Base-by-base conservation (phyloP, 1,140 invertebrate genomes). In the Zaprionus inermis region DNA sequence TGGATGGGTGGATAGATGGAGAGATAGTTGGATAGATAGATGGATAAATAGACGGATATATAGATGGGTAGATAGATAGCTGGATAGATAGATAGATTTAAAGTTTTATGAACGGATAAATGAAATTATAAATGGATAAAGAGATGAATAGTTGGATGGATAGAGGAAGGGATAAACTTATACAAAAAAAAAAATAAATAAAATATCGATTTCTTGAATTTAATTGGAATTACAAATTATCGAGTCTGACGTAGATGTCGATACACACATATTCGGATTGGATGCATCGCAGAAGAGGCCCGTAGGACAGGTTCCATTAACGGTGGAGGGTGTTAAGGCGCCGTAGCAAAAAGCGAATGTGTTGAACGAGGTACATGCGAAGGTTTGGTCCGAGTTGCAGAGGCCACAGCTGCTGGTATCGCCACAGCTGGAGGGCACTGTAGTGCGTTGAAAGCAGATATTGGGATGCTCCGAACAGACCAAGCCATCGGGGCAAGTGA, bases 261-360 rank as follows among this genome's bases (percentile, higher is more conserved):
- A 44, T 1, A 84, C 84, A 51, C 84, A 88, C 20, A 88, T 84
- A 6, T 89, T 41, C n/a, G 41, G n/a, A 1, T 38, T 57, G 16
- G 84, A 78, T 5, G 78, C 78, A 49, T 88, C 85, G 24, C 85
- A 90, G 11, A 77, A 85, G 12, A 59, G 56, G n/a, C 73, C 76
- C 2, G 38, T 22, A 4, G 85, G 85, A 14, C 85, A 90, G 55
- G 52, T 79, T 5, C 85, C 85, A 6, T 68, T 90, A 7, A 81
- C 78, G 32, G 65, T 71, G 10, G 85, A 70, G 2, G 86, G 86
- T 10, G 51, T 78, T 1, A 65, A 64, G 30, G 90, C 81, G 5
- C 91, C 91, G 51, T 86, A 92, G 36, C 91, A 92, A 9, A 92
- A 90, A 3, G 81, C 70, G 38, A 92, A 92, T 3, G 90, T 92